phyloP scores from a whole-genome alignment of 2,888 invertebrate species.

The Iphiclides podalirius region DNA sequence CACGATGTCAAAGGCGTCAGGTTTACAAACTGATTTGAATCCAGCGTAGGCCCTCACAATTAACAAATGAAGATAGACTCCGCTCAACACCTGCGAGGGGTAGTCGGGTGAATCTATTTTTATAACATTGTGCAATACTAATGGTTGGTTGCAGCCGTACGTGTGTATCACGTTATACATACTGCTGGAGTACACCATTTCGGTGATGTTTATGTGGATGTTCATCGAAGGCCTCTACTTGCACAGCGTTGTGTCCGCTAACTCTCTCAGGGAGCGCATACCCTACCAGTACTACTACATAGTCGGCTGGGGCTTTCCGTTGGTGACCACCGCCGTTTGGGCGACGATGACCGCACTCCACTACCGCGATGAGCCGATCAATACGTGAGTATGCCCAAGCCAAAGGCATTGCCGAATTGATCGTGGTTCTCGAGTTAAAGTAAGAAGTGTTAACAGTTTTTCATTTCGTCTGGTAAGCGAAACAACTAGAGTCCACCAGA shows the following conservation, averaged over 20 bases:
- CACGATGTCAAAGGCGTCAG: no score
- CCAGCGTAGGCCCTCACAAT: no score
- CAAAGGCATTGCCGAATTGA: no score
- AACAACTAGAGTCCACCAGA: no score
- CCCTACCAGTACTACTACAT: constrained; percentile 81
- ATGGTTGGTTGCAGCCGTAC: constrained; percentile 83
- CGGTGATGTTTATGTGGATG: constrained; percentile 98
- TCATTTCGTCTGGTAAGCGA: no score
- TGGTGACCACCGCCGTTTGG: constrained; percentile 85
- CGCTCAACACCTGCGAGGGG: no score
- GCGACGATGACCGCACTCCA: constrained; percentile 77
- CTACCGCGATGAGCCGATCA: constrained; percentile 48
- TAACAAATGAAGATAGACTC: no score
- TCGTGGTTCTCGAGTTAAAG: no score
- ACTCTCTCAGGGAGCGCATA: constrained; percentile 82
- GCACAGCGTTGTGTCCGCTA: constrained; percentile 90
- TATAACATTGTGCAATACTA: no score
- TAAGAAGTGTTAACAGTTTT: no score
- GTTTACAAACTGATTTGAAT: no score
- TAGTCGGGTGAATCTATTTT: no score
- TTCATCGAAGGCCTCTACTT: constrained; percentile 95
- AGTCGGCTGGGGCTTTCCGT: constrained; percentile 88
- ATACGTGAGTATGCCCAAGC: constrained; percentile 36
- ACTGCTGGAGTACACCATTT: constrained; percentile 92
- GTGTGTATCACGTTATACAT: constrained; percentile 90